Base-by-base conservation (phyloP, 2,113 vertebrate species). In the Vanacampus margaritifer region DNA sequence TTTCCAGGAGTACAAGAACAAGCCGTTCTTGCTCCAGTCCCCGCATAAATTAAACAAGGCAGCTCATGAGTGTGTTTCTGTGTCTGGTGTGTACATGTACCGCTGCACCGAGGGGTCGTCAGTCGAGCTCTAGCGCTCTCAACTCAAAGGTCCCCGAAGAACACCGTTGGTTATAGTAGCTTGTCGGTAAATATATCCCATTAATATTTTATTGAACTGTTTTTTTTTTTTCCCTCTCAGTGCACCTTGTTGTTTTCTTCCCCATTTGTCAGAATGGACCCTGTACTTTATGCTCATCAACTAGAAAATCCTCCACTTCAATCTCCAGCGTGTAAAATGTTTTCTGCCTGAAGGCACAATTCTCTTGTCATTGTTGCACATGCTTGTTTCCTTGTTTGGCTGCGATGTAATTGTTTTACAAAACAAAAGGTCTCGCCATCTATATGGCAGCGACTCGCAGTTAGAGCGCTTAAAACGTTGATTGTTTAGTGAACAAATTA, bases 161-260 rank as follows among this genome's bases (percentile, higher is more conserved):
- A 67, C 80, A 80, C 86, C 83, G 78, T 76, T 56, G 76, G 67
- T 84, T 89, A 73, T 69, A 64, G 78, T 69, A 69, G 83, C 85
- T 80, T 87, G 87, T 88, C 83, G 76, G 89, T 90, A 91, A 92
- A 92, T 87, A 91, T 79, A 89, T 60, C 75, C 79, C 73, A 88
- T 93, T 86, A 92, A 93, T 91, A 91, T 90, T 92, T 92, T 79
- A 92, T 91, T 35, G 37, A 74, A 41, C 74, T 79, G 76, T 89
- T 85, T 89, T 76, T 61, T 60, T 46, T 75, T 57, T 73, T 64
- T 65, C 65, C 71, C 61, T 78, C 78, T 80, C 64, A 2, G 37
- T 78, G 77, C 73, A 80, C 64, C 81, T 82, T 82, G 75, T 83
- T 84, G 70, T 83, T 78, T 83, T 78, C 76, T 67, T 66, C 69